Evolutionary conservation across 2,113 vertebrate genomes (phyloP).

Genomic region (Eulemur macaco): DNA sequence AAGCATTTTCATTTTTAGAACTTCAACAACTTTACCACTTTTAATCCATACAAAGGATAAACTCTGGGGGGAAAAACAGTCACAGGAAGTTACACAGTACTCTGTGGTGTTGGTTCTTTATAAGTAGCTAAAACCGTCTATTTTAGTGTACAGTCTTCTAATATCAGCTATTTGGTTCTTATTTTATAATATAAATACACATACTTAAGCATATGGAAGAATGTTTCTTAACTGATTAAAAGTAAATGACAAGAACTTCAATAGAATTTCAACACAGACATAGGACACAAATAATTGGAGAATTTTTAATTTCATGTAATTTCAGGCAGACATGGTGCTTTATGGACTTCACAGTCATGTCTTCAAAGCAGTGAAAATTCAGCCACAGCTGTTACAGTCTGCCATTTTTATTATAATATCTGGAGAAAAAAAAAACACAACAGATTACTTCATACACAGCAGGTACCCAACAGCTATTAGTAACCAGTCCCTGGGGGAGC

Average conservation of each 20-base stretch:
- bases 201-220: conserved; percentile 26
- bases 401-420: conserved; percentile 76
- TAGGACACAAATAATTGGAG: conserved; percentile 46
- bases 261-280: conserved; percentile 33
- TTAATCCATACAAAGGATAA: conserved; percentile 59
- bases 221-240: conserved; percentile 50
- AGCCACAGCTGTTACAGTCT: conserved; percentile 47
- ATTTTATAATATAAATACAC: conserved; percentile 53
- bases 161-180: conserved; percentile 38
- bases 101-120: neutral
- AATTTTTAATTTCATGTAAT: conserved; percentile 62
- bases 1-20: conserved; percentile 71
- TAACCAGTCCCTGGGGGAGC: neutral
- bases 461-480: conserved; percentile 28
- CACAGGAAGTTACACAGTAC: conserved; percentile 18
- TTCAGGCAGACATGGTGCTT: conserved; percentile 60
- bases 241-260: conserved; percentile 32
- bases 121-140: conserved; percentile 4
- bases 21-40: conserved; percentile 66
- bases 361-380: conserved; percentile 68
- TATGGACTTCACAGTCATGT: conserved; percentile 52
- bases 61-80: neutral
- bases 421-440: conserved; percentile 61
- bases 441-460: conserved; percentile 52
- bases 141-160: conserved; percentile 42